Evolutionary conservation across 2,797 vertebrate genomes (phyloP).

Genomic region (Falco biarmicus): DNA sequence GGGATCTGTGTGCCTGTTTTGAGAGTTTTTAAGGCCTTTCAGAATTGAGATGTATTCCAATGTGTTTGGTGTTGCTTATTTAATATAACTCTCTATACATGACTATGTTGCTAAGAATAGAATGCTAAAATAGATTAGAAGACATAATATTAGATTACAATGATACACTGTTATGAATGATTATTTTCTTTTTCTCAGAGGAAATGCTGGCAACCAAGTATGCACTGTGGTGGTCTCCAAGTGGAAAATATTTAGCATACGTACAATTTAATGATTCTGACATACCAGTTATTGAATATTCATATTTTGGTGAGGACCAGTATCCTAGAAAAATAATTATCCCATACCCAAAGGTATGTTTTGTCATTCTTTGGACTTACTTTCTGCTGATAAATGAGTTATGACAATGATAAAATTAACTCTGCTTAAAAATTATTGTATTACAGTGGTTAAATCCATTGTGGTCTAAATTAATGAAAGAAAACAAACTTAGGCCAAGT

Average conservation of each 20-base stretch:
- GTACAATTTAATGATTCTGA: constrained; percentile 91
- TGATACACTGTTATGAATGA: not conserved
- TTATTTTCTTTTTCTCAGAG: constrained; percentile 81
- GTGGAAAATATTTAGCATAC: constrained; percentile 87
- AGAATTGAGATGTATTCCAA: not conserved
- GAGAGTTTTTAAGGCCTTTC: not conserved
- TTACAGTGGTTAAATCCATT: not conserved
- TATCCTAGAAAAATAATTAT: constrained; percentile 90
- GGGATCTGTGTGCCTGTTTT: not conserved
- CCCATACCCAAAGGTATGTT: constrained; percentile 94
- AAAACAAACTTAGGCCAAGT: not conserved
- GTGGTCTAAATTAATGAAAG: not conserved
- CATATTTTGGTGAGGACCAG: constrained; percentile 89
- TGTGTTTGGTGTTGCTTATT: not conserved
- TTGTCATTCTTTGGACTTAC: not conserved
- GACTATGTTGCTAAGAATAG: not conserved
- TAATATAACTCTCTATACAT: not conserved
- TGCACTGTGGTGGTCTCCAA: constrained; percentile 95
- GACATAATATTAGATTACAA: not conserved
- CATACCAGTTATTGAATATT: constrained; percentile 90
- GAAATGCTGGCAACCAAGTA: constrained; percentile 91
- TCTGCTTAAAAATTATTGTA: not conserved
- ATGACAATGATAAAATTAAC: not conserved
- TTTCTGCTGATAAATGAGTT: constrained; percentile 41
- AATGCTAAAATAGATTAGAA: not conserved